These are phyloP conservation scores for Xestobium rufovillosum DNA, from an alignment of 2,888 invertebrate genomes.

Conservation along the genomic window DNA sequence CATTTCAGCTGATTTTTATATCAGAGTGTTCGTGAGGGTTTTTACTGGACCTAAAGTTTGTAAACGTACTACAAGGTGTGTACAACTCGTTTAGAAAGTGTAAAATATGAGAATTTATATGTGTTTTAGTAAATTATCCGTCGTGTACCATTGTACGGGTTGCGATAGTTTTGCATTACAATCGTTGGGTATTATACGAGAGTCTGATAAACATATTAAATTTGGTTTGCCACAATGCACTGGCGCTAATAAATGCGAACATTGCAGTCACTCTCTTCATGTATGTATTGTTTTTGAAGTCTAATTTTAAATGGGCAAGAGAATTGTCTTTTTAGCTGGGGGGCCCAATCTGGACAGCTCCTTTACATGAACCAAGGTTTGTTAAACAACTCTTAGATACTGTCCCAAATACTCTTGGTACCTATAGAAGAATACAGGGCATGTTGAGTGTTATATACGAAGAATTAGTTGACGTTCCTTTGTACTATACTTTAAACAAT, in stretches of 20 bases:
- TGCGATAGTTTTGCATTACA: constrained; percentile 77
- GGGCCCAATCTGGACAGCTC: constrained; percentile 91
- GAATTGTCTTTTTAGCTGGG: constrained; percentile 54
- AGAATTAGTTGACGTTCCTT: constrained; percentile 75
- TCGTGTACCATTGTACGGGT: constrained; percentile 84
- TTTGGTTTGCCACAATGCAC: constrained; percentile 64
- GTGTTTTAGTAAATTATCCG: constrained; percentile 72
- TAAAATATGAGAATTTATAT: constrained; percentile 9
- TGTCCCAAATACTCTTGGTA: constrained; percentile 50
- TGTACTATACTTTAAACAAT: constrained; percentile 80
- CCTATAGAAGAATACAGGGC: constrained; percentile 69
- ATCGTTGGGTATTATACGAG: constrained; percentile 61
- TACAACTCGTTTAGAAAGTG: constrained; percentile 12
- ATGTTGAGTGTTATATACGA: constrained; percentile 73
- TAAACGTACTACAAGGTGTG: constrained; percentile 74
- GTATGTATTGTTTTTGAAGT: constrained; percentile 43
- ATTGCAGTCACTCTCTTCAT: constrained; percentile 70
- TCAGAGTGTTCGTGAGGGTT: constrained; percentile 85
- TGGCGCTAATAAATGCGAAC: constrained; percentile 59
- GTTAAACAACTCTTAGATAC: constrained; percentile 56
- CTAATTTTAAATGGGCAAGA: constrained; percentile 1
- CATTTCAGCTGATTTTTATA: constrained; percentile 93
- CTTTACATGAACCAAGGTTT: constrained; percentile 75
- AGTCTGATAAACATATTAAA: constrained; percentile 52
- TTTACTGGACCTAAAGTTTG: constrained; percentile 73